Conservation (phyloP, 2,113 vertebrate species). For the Theristicus caerulescens region DNA sequence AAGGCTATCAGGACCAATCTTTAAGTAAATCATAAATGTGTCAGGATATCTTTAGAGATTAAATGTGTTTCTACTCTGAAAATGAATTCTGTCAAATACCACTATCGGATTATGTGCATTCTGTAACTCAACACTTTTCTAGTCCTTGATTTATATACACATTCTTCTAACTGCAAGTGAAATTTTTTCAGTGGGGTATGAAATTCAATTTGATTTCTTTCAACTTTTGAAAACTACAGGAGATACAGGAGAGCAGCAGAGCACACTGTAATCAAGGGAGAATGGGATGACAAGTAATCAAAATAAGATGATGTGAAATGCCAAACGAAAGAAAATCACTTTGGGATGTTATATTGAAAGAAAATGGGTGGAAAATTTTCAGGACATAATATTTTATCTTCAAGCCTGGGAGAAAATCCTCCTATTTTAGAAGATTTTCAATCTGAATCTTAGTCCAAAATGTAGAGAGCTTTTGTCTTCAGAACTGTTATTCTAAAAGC, state of each 20-base stretch:
- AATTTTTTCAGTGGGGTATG: not conserved
- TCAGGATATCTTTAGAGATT: not conserved
- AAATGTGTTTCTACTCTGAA: not conserved
- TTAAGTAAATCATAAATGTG: not conserved
- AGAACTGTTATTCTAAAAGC: not conserved
- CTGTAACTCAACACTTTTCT: not conserved
- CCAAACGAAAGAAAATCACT: not conserved
- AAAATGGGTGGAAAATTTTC: not conserved
- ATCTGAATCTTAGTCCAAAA: not conserved
- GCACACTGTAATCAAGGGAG: not conserved
- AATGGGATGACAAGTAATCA: not conserved
- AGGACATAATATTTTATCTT: not conserved
- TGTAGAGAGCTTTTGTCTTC: not conserved
- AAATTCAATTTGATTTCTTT: not conserved
- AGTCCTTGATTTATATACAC: not conserved
- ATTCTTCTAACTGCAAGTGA: not conserved
- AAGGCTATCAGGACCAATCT: not conserved
- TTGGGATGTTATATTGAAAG: not conserved
- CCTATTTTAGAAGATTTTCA: not conserved
- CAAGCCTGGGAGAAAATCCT: not conserved
- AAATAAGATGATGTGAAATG: not conserved
- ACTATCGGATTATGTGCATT: not conserved
- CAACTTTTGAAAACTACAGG: not conserved
- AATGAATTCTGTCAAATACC: not conserved
- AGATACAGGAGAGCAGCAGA: not conserved